Evolutionary conservation across 2,888 invertebrate genomes (phyloP).

Genomic region (Pseudococcus longispinus): DNA sequence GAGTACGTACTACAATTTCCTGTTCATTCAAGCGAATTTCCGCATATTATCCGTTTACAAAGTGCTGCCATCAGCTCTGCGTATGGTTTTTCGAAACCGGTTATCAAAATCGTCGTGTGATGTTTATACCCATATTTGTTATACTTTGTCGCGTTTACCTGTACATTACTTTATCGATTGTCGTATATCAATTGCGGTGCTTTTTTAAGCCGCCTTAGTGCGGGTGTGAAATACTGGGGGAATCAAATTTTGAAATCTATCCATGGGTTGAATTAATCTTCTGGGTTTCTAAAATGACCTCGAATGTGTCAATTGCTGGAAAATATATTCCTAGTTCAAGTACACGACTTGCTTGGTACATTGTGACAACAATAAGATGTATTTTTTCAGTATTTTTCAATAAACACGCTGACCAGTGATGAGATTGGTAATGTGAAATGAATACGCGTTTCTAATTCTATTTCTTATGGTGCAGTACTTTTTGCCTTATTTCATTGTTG

Average conservation of each 20-base stretch:
- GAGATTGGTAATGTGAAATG: background rate
- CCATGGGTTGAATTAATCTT: background rate
- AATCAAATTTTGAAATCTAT: background rate
- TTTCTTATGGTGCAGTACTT: background rate
- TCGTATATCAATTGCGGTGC: background rate
- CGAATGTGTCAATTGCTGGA: background rate
- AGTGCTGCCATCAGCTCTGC: background rate
- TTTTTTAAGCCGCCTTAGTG: background rate
- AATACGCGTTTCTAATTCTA: constrained; percentile 16
- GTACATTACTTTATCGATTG: background rate
- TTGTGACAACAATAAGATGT: background rate
- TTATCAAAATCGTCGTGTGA: background rate
- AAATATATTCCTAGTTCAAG: background rate
- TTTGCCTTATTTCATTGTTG: background rate
- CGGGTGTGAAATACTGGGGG: background rate
- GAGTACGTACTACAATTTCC: constrained; percentile 38
- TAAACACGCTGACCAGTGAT: background rate
- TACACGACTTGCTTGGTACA: no score
- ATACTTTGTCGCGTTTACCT: background rate
- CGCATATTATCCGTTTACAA: constrained; percentile 36
- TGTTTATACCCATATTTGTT: background rate
- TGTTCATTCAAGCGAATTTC: constrained; percentile 54
- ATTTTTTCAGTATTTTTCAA: background rate
- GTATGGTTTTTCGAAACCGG: background rate
- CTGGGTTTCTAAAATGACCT: background rate